Evolutionary conservation across 2,113 vertebrate species (phyloP).

Genomic region (Cyprinodon brontotheroides): DNA sequence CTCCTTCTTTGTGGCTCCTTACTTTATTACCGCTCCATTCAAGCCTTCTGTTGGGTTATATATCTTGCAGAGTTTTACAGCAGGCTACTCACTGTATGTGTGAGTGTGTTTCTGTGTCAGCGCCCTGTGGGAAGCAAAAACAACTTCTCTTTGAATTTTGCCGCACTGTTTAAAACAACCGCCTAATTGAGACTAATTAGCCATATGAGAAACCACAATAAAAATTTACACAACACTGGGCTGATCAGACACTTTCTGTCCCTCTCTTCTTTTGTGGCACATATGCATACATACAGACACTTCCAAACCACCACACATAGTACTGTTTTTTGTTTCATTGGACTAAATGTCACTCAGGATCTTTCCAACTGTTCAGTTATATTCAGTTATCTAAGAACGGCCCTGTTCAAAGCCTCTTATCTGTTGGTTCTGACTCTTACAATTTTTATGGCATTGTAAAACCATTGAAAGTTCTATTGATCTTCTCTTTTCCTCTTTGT

Average conservation of each 20-base stretch:
- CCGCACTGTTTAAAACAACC: conserved; percentile 49
- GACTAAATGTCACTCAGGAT: conserved; percentile 18
- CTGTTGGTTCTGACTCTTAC: conserved; percentile 9
- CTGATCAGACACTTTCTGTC: conserved; percentile 45
- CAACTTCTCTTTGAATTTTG: conserved; percentile 43
- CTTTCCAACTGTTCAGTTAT: conserved; percentile 19
- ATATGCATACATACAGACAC: conserved; percentile 5
- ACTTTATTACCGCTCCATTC: conserved; percentile 65
- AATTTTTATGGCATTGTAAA: conserved; percentile 62
- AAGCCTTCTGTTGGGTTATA: conserved; percentile 66
- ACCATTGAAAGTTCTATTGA: conserved; percentile 47
- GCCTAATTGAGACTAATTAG: conserved; percentile 75
- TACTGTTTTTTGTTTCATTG: conserved; percentile 31
- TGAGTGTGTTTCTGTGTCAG: conserved; percentile 25
- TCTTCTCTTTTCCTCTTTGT: conserved; percentile 19
- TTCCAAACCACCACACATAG: neutral
- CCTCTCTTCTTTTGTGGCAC: conserved; percentile 10
- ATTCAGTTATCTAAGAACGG: conserved; percentile 30
- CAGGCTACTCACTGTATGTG: conserved; percentile 44
- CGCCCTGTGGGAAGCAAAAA: conserved; percentile 49
- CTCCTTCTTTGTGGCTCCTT: conserved; percentile 60
- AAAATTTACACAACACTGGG: conserved; percentile 60
- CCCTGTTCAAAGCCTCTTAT: conserved; percentile 38
- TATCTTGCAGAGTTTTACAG: conserved; percentile 74
- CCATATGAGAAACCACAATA: conserved; percentile 52